These are phyloP conservation scores for Thymelicus lineola DNA, from an alignment of 2,888 invertebrate genomes.

Conservation along the genomic window DNA sequence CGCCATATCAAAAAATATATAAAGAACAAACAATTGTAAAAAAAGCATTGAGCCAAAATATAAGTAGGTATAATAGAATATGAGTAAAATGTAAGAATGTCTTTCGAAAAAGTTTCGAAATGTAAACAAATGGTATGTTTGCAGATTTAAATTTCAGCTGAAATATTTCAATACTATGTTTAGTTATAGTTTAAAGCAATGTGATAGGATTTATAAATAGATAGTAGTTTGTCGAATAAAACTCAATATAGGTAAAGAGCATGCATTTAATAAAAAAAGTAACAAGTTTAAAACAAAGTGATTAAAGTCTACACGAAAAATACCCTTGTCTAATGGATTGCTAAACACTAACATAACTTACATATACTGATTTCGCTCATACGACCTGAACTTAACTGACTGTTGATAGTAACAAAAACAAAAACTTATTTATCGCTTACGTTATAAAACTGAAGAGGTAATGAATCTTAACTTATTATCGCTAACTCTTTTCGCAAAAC, in stretches of 20 bases:
- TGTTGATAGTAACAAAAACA: constrained; percentile 55
- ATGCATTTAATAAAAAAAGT: constrained; percentile 44
- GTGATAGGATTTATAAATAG: neutral
- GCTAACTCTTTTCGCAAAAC: constrained; percentile 35
- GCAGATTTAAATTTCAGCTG: too few relatives aligned
- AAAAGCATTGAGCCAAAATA: too few relatives aligned
- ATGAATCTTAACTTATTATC: constrained; percentile 46
- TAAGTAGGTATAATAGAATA: too few relatives aligned
- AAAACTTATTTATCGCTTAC: constrained; percentile 48
- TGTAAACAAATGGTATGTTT: too few relatives aligned
- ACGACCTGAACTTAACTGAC: constrained; percentile 57
- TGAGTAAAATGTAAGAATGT: too few relatives aligned
- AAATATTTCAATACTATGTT: too few relatives aligned
- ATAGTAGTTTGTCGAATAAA: constrained; percentile 14
- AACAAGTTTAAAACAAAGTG: constrained; percentile 41
- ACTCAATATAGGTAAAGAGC: constrained; percentile 25
- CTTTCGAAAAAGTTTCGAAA: too few relatives aligned
- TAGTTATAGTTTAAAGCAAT: too few relatives aligned
- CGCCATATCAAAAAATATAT: too few relatives aligned
- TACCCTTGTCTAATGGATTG: constrained; percentile 5
- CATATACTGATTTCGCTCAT: constrained; percentile 53
- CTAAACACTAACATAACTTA: constrained; percentile 38
- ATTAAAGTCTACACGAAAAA: constrained; percentile 9
- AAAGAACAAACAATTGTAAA: too few relatives aligned
- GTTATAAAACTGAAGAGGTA: constrained; percentile 30